Conservation (phyloP, 2,888 invertebrate species). For the Xestia ashworthii region DNA sequence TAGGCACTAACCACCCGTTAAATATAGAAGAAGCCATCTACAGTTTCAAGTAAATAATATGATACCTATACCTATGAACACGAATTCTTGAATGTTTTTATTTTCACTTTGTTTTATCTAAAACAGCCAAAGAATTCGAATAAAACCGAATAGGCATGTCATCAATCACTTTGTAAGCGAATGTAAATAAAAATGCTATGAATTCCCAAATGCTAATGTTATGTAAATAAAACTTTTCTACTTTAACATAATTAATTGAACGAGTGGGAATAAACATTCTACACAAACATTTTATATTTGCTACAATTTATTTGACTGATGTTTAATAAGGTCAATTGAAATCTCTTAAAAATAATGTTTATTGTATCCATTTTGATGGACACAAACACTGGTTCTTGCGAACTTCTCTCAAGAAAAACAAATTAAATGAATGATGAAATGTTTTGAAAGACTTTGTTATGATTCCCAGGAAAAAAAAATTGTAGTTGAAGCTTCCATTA, state of each 20-base stretch:
- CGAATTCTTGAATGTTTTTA: slow-evolving; percentile 22
- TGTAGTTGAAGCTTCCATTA: neutral
- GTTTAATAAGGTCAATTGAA: slow-evolving; percentile 19
- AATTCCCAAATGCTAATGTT: slow-evolving; percentile 38
- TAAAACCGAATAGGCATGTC: slow-evolving; percentile 26
- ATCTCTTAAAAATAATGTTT: slow-evolving; percentile 35
- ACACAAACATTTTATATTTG: slow-evolving; percentile 8
- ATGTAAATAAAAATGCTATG: slow-evolving; percentile 38
- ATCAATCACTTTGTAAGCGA: slow-evolving; percentile 41
- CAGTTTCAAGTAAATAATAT: no score
- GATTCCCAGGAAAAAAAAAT: neutral
- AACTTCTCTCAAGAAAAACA: slow-evolving; percentile 33
- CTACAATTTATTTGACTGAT: slow-evolving; percentile 18
- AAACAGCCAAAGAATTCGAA: slow-evolving; percentile 38
- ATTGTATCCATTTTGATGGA: slow-evolving; percentile 40
- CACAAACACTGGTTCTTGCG: slow-evolving; percentile 20
- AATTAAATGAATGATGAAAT: slow-evolving; percentile 10
- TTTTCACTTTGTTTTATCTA: slow-evolving; percentile 25
- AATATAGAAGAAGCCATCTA: no score
- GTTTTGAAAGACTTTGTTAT: neutral
- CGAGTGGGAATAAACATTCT: slow-evolving; percentile 18
- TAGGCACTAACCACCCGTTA: no score
- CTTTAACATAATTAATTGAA: slow-evolving; percentile 38
- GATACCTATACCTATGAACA: neutral
- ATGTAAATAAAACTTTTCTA: slow-evolving; percentile 40